Base-by-base conservation (phyloP, 2,113 vertebrate species). In the Scatophagus argus region DNA sequence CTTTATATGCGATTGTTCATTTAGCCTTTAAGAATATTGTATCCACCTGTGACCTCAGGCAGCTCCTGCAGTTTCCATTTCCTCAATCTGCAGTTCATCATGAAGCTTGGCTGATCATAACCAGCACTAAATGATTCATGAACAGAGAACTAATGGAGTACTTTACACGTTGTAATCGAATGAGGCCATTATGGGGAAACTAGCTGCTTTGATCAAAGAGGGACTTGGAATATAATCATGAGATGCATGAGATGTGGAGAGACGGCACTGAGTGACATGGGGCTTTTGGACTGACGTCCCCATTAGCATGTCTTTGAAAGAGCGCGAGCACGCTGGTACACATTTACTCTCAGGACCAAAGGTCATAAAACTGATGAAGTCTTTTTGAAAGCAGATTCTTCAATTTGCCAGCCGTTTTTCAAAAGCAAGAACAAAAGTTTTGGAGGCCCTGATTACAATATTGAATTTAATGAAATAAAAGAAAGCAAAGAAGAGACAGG, bases 91-190 rank as follows among this genome's bases (percentile, higher is more conserved):
- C 84, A 82, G 90, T 94, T 92, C 90, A 93, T 92, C 89, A 91
- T 85, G 74, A 86, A 90, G 87, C 86, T n/a, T 16, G 84, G 85
- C 88, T 90, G 91, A 91, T 91, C 91, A 94, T 93, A 90, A 87
- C 90, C 90, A 83, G 87, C 82, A 85, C 86, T 93, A 92, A 94
- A 94, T 94, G 93, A 94, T 94, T 95, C 92, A 94, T 93, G 93
- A 95, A 93, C 86, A 71, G 87, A 88, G 85, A 82, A 90, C 91
- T 93, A 94, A 94, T 94, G 92, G 92, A 92, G 90, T 93, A 87
- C 91, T 93, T 94, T 91, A 92, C 89, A 93, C 86, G 74, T 91
- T 91, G 89, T 93, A 94, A 94, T 94, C 88, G 83, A 95, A 92
- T 89, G 90, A 91, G 90, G 84, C 90, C 90, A 92, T 93, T 93